Percentiles rank a stretch among this genome's conserved stretches.
phyloP scores from a whole-genome alignment of 2,113 vertebrate genomes.

The Centropus bengalensis region DNA sequence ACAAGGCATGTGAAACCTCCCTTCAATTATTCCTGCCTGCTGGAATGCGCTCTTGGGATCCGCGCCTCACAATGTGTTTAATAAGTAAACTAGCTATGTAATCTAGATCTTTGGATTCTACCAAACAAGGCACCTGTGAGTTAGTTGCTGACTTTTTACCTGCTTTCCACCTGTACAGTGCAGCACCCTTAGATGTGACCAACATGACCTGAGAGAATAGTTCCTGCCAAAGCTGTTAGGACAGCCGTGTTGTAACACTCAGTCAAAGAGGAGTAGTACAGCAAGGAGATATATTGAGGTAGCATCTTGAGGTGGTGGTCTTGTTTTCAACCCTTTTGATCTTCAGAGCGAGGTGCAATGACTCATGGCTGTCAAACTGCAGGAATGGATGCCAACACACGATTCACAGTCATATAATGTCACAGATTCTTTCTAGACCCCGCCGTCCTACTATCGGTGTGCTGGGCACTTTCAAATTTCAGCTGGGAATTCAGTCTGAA shows the following conservation, averaged over 20 bases:
- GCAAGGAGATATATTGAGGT: background rate
- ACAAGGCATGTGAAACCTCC: background rate
- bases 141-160: background rate
- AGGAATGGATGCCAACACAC: background rate
- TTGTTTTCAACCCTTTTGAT: background rate
- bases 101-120: background rate
- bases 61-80: background rate
- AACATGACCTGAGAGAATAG: rapidly evolving
- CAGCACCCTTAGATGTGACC: background rate
- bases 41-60: background rate
- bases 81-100: background rate
- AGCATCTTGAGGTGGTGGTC: background rate
- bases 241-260: rapidly evolving
- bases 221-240: background rate
- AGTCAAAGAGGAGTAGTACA: background rate
- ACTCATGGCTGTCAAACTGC: background rate
- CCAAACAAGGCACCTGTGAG: background rate
- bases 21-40: background rate
- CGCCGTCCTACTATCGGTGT: background rate
- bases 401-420: background rate
- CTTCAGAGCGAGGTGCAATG: background rate
- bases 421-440: background rate
- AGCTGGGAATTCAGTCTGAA: background rate
- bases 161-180: background rate
- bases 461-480: background rate